Conservation (phyloP, 2,888 invertebrate species). For the Abscondita cerata region DNA sequence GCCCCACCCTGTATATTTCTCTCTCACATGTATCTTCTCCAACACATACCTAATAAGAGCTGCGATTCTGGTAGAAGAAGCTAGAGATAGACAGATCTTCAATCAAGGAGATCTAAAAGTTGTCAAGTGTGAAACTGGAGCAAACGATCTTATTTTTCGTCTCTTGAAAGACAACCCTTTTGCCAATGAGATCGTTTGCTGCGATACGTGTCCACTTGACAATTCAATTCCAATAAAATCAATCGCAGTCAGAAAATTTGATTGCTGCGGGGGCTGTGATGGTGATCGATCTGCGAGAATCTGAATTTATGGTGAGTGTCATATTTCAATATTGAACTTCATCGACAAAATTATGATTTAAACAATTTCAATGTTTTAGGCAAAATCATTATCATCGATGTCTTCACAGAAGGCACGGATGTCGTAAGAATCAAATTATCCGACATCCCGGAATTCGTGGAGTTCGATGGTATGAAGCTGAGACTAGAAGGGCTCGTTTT, state of each 20-base stretch:
- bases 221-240: neutral
- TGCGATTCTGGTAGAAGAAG: neutral
- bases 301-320: neutral
- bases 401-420: neutral
- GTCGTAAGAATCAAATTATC: too few relatives aligned
- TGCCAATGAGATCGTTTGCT: neutral
- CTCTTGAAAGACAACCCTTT: neutral
- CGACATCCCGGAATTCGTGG: too few relatives aligned
- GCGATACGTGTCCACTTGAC: neutral
- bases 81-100: neutral
- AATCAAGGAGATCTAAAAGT: neutral
- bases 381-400: neutral
- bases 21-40: neutral
- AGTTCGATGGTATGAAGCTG: too few relatives aligned
- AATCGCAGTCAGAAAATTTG: neutral
- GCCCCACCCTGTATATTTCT: too few relatives aligned
- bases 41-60: neutral
- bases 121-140: neutral
- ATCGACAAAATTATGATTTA: neutral
- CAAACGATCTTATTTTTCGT: neutral
- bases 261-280: neutral
- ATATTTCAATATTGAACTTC: neutral
- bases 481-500: too few relatives aligned
- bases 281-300: neutral
- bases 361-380: neutral